Evolutionary conservation across 2,113 vertebrate genomes (phyloP), one percentile per base, ranked within the genome.

Genomic region (Pipra filicauda): DNA sequence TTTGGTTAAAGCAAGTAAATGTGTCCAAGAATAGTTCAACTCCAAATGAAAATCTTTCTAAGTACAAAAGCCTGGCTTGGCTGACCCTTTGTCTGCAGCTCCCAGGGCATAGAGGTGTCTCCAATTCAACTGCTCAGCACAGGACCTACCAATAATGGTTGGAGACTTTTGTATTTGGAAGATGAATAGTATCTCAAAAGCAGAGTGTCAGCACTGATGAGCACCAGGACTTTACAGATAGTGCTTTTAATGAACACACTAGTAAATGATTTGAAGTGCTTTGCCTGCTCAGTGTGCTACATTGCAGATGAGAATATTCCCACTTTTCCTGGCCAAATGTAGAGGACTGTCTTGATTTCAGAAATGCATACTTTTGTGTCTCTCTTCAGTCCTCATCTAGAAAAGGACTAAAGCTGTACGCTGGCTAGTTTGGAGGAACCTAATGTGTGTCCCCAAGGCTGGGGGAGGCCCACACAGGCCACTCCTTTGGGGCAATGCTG

Each of bases 401-500:
- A 59, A 27, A 52, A 7, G 13, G 33, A 67, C 35, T 55, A 78
- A 89, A 59, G 13, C 11, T n/a, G 9, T 9, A 4, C 7, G 21
- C 44, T 17, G 33, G 18, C 5, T 46, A 48, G 3, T 55, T 70
- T 87, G 84, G 28, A 81, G 46, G 28, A 88, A 58, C 14, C 5
- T 58, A 21, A 37, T 43, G 37, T 11, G 7, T 15, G 21, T 39
- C 11, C 33, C 26, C 19, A 19, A 26, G 27, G 5, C 5, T 12
- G 23, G 9, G 11, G 7, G 4, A 31, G 1, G 10, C 8, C 13
- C 12, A 6, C 30, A 14, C 35, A 41, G 46, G 19, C 5, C 35
- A 9, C n/a, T 21, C 0, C 0, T 26, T 10, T 0, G 1, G 28
- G 33, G n/a, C 54, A 33, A 8, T 2, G 1, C 16, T 1, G 13